These are phyloP conservation scores for Alectoris magna DNA, from an alignment of 2,797 vertebrate species.

Conservation along the genomic window DNA sequence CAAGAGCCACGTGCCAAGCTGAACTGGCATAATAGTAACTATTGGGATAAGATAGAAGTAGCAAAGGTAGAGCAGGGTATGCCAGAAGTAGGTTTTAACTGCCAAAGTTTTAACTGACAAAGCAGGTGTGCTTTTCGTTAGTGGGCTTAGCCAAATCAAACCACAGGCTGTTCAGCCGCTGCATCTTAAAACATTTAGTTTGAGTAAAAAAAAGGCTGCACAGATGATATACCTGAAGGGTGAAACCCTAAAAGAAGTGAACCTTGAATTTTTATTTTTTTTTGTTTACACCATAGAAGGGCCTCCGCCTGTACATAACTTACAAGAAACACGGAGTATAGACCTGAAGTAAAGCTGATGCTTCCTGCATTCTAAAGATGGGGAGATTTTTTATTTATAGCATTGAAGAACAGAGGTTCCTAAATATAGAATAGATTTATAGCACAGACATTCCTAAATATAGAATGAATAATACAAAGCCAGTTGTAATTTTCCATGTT, in stretches of 20 bases:
- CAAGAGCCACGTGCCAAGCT: not conserved
- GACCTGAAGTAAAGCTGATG: not conserved
- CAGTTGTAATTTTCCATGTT: not conserved
- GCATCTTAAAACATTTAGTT: not conserved
- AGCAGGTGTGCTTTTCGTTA: fast-evolving
- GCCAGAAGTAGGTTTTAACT: not conserved
- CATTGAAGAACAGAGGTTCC: not conserved
- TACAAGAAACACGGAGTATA: not conserved
- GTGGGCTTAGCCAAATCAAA: not conserved
- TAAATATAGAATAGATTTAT: not conserved
- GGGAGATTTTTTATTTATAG: not conserved
- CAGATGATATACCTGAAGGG: not conserved
- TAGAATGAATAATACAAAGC: not conserved
- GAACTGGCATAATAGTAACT: not conserved
- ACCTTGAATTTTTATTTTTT: not conserved
- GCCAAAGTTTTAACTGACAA: not conserved
- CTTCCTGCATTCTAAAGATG: not conserved
- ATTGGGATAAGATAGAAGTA: not conserved
- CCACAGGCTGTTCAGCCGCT: too few relatives aligned
- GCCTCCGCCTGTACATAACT: fast-evolving
- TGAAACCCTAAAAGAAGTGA: not conserved
- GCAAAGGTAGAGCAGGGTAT: fast-evolving
- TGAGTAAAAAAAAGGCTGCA: not conserved
- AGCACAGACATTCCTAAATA: not conserved
- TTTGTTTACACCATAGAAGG: not conserved